Percentiles rank a stretch among this genome's conserved stretches.
Evolutionary conservation across 2,113 vertebrate genomes (phyloP).

Genomic region (Chrysemys picta): DNA sequence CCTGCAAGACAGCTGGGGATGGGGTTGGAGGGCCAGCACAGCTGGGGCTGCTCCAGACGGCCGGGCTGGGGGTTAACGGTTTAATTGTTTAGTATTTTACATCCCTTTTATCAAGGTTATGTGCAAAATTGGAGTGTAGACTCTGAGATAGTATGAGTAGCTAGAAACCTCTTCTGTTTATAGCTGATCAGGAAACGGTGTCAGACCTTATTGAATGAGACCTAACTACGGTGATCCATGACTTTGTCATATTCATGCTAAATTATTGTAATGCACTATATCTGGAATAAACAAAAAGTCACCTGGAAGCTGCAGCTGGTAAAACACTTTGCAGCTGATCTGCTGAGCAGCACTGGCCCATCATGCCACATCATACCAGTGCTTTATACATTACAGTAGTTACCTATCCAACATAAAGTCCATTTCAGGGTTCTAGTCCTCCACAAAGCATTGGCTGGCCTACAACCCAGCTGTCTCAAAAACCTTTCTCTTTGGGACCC

Average conservation of each 20-base stretch:
- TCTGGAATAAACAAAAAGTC: not conserved
- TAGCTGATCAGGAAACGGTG: not conserved
- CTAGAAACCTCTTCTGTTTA: not conserved
- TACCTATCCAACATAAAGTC: not conserved
- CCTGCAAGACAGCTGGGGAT: too few species aligned
- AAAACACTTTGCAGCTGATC: not conserved
- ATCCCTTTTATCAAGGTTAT: not conserved
- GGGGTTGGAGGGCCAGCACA: too few species aligned
- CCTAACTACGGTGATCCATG: too few species aligned
- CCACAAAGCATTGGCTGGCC: not conserved
- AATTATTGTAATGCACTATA: not conserved
- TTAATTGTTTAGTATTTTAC: too few species aligned
- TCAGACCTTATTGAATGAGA: not conserved
- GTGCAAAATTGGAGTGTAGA: not conserved
- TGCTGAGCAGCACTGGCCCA: not conserved
- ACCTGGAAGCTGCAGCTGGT: not conserved
- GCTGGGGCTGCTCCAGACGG: too few species aligned
- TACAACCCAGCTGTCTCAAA: not conserved
- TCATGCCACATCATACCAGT: not conserved
- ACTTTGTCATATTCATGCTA: too few species aligned
- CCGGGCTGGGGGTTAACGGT: too few species aligned
- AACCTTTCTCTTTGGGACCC: not conserved
- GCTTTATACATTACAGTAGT: not conserved
- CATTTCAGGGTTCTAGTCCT: not conserved
- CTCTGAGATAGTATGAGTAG: not conserved